Evolutionary conservation across 2,797 vertebrate genomes (phyloP), one percentile per base, ranked within the genome.

Genomic region (Loriculus beryllinus): DNA sequence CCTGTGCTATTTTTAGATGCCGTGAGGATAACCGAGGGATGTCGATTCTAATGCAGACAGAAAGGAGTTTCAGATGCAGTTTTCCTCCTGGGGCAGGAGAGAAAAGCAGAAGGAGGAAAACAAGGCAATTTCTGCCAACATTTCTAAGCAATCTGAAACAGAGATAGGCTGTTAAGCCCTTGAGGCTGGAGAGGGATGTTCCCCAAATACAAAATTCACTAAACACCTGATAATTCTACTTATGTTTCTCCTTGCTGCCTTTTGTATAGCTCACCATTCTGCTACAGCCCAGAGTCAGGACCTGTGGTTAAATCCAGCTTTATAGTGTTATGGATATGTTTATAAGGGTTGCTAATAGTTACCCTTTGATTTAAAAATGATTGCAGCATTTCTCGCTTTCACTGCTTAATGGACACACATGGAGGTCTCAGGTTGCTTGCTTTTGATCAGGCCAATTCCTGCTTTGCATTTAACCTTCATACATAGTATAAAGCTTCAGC

Each of bases 1-100:
- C 96, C 95, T 3, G 12, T 5, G 82, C 94, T 96, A 96, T 95
- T 96, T 97, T 96, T 93, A 69, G 96, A 15, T 23, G 88, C 47
- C 5, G 63, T 1, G 80, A 88, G 96, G 90, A 82, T 77, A 93
- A 88, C 88, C 64, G 19, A 94, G 88, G 76, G 79, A 82, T 91
- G 96, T 86, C 81, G 81, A 43, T 43, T 94, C 81, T 88, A 59
- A 65, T 65, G 95, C 96, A 95, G 90, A 51, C 83, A 56, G 88
- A 93, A 93, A 90, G 91, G 82, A 60, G 43, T 40, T 95, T 79
- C 91, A 82, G 74, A 78, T n/a, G 88, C 88, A 26, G 84, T 17
- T 91, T 93, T 72, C 62, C 93, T 95, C 96, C 76, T 54, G 93
- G 71, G 91, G 84, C 52, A 48, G 70, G 48, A 42, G 48, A 31